phyloP scores from a whole-genome alignment of 2,797 vertebrate genomes.

The Schizothorax lantsangensis region DNA sequence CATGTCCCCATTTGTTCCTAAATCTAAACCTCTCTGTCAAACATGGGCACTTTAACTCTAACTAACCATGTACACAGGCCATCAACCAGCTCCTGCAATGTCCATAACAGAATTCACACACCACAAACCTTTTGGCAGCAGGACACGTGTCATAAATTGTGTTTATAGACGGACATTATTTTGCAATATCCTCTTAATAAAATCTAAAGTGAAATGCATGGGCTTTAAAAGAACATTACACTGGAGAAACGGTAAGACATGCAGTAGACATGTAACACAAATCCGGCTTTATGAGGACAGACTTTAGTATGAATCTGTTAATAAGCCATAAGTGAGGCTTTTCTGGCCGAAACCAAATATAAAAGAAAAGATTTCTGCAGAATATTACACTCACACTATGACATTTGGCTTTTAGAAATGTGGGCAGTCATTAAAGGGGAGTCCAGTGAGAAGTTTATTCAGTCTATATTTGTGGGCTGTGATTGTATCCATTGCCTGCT shows the following conservation, averaged over 20 bases:
- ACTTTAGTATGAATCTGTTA: slow-evolving; percentile 12
- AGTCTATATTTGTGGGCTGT: not conserved
- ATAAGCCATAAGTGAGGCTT: not conserved
- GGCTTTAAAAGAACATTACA: slow-evolving; percentile 30
- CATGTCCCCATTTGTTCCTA: slow-evolving; percentile 12
- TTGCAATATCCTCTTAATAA: slow-evolving; percentile 53
- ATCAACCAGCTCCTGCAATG: slow-evolving; percentile 33
- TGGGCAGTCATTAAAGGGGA: not conserved
- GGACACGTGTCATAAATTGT: slow-evolving; percentile 38
- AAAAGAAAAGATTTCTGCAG: not conserved
- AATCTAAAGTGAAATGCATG: slow-evolving; percentile 31
- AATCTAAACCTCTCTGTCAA: slow-evolving; percentile 5
- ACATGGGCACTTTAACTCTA: not conserved
- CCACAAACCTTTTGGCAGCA: slow-evolving; percentile 45
- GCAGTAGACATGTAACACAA: slow-evolving; percentile 9
- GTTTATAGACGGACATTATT: slow-evolving; percentile 60
- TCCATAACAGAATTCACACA: slow-evolving; percentile 46
- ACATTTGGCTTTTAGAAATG: not conserved
- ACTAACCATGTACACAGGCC: not conserved
- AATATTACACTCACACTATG: not conserved
- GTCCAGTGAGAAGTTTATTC: not conserved
- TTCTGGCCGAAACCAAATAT: not conserved
- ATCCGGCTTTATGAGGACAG: slow-evolving; percentile 5
- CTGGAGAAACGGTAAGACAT: not conserved
- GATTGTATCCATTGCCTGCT: not conserved